phyloP scores from a whole-genome alignment of 1,140 invertebrate species.

The Coptotermes formosanus region DNA sequence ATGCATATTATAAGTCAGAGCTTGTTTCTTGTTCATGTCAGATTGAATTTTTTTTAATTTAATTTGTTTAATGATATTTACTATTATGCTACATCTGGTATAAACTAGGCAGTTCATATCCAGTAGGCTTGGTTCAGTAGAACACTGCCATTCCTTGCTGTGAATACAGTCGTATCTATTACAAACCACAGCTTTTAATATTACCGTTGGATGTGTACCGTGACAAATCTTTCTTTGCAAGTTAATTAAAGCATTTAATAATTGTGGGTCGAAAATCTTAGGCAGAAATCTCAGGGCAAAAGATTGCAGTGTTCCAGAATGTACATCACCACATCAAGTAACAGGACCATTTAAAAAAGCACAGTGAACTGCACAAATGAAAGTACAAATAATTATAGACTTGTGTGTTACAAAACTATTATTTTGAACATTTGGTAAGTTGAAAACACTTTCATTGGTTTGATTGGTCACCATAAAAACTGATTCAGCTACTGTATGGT shows the following conservation, averaged over 20 bases:
- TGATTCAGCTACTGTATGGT: not conserved
- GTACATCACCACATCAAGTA: not conserved
- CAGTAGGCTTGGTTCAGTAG: not conserved
- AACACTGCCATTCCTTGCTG: not conserved
- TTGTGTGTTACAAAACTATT: not conserved
- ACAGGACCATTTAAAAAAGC: constrained; percentile 3
- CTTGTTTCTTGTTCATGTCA: not conserved
- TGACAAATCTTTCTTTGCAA: not conserved
- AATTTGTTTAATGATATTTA: not conserved
- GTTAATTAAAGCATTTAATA: constrained; percentile 13
- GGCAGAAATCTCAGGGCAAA: not conserved
- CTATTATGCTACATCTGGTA: not conserved
- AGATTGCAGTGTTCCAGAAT: not conserved
- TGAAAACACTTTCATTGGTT: not conserved
- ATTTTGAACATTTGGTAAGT: not conserved
- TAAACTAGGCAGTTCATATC: not conserved
- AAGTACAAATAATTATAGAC: constrained; percentile 2
- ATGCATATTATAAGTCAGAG: not conserved
- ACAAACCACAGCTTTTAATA: not conserved
- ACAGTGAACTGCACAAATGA: constrained; percentile 4
- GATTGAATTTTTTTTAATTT: not conserved
- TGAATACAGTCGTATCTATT: not conserved
- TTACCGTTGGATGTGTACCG: not conserved
- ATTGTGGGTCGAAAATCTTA: constrained; percentile 11
- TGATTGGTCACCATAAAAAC: not conserved